phyloP scores from a whole-genome alignment of 2,888 invertebrate species.

The Drosophila prostipennis region DNA sequence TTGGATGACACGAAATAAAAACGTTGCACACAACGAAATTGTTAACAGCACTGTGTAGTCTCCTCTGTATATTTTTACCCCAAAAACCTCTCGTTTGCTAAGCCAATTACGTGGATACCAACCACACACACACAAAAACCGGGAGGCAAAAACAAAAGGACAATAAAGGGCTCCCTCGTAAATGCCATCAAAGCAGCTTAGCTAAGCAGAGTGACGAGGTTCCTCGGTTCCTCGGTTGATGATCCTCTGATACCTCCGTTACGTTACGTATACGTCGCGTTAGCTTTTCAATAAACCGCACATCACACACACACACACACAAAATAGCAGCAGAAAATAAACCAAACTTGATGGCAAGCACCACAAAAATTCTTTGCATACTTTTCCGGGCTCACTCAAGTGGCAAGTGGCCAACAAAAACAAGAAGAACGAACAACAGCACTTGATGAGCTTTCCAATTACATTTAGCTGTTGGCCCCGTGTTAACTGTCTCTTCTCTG shows the following conservation, averaged over 20 bases:
- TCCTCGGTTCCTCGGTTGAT: constrained; percentile 1
- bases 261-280: constrained; percentile 51
- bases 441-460: constrained; percentile 71
- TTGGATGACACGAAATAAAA: constrained; percentile 70
- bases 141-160: constrained; percentile 64
- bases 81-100: constrained; percentile 36
- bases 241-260: constrained; percentile 4
- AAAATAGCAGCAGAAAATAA: constrained; percentile 16
- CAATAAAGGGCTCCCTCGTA: constrained; percentile 71
- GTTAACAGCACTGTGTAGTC: constrained; percentile 49
- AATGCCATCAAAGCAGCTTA: constrained; percentile 64
- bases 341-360: constrained; percentile 38
- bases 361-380: constrained; percentile 64
- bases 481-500: constrained; percentile 46
- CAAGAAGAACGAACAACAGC: constrained; percentile 5
- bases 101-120: constrained; percentile 62
- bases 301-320: constrained; percentile 11
- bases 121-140: constrained; percentile 6
- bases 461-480: constrained; percentile 67
- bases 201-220: constrained; percentile 53
- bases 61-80: constrained; percentile 3
- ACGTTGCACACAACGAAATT: constrained; percentile 51
- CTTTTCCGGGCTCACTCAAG: constrained; percentile 60
- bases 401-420: constrained; percentile 37
- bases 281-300: constrained; percentile 65